Percentiles rank a stretch among this genome's conserved stretches.
phyloP scores from a whole-genome alignment of 2,797 vertebrate species.

The Sciurus carolinensis region DNA sequence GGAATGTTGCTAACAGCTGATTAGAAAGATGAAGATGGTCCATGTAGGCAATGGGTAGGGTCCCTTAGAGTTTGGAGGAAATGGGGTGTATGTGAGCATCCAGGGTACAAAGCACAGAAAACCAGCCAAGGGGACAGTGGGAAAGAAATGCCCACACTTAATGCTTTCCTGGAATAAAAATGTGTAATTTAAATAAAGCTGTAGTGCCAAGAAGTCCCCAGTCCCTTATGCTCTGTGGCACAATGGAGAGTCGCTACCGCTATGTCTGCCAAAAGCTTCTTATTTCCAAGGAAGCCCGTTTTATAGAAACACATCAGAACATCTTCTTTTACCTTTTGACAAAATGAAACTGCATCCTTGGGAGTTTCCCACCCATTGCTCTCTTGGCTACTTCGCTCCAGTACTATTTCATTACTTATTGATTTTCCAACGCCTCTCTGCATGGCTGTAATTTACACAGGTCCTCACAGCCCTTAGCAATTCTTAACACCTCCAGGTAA shows the following conservation, averaged over 20 bases:
- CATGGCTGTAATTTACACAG: conserved; percentile 92
- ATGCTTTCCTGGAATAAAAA: not conserved
- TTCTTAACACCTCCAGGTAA: conserved; percentile 91
- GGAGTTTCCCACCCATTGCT: conserved; percentile 92
- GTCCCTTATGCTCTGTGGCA: not conserved
- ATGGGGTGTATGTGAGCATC: not conserved
- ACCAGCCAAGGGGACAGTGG: not conserved
- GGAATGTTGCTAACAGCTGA: not conserved
- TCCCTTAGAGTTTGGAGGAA: not conserved
- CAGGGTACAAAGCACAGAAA: not conserved
- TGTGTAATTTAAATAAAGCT: not conserved
- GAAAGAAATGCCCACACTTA: conserved; percentile 49
- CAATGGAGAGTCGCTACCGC: not conserved
- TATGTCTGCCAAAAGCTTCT: conserved; percentile 83
- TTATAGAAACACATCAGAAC: conserved; percentile 89
- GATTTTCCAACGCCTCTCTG: conserved; percentile 91
- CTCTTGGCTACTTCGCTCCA: conserved; percentile 90
- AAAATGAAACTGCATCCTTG: conserved; percentile 91
- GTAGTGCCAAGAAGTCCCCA: not conserved
- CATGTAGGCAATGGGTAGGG: not conserved
- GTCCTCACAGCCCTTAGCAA: conserved; percentile 91
- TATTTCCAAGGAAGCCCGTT: conserved; percentile 88
- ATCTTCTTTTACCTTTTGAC: conserved; percentile 91
- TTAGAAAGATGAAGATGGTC: not conserved
- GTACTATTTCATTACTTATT: conserved; percentile 93